Conservation (phyloP, 2,797 vertebrate species). For the Sus cebifrons region DNA sequence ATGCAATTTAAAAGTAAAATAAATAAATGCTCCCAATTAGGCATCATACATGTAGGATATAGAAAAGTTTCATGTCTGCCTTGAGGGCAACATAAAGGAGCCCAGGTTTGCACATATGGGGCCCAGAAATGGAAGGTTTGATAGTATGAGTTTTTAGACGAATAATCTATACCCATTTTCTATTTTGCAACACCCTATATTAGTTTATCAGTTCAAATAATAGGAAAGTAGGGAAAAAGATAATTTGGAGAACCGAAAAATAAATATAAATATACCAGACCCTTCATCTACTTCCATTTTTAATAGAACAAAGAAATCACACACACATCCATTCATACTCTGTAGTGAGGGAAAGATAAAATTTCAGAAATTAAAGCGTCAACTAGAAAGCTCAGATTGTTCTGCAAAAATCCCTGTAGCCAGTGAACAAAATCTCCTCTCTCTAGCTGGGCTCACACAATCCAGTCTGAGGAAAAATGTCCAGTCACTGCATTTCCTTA, state of each 20-base stretch:
- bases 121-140: neutral
- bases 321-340: neutral
- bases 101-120: neutral
- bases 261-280: neutral
- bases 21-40: slow-evolving; percentile 41
- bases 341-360: neutral
- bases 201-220: slow-evolving; percentile 10
- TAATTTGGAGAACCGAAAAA: slow-evolving; percentile 43
- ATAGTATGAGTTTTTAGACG: neutral
- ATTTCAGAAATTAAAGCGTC: slow-evolving; percentile 31
- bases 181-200: neutral
- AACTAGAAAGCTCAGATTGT: slow-evolving; percentile 23
- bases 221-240: neutral
- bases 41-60: neutral
- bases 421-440: slow-evolving; percentile 33
- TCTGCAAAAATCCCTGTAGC: neutral
- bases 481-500: neutral
- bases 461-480: neutral
- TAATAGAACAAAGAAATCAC: slow-evolving; percentile 40
- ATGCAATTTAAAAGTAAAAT: slow-evolving; percentile 76
- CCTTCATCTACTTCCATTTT: neutral
- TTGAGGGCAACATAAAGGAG: neutral
- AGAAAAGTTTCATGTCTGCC: slow-evolving; percentile 21
- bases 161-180: neutral
- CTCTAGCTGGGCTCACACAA: neutral